Conservation (phyloP, 2,888 invertebrate genomes). For the Cephus pygmeus region DNA sequence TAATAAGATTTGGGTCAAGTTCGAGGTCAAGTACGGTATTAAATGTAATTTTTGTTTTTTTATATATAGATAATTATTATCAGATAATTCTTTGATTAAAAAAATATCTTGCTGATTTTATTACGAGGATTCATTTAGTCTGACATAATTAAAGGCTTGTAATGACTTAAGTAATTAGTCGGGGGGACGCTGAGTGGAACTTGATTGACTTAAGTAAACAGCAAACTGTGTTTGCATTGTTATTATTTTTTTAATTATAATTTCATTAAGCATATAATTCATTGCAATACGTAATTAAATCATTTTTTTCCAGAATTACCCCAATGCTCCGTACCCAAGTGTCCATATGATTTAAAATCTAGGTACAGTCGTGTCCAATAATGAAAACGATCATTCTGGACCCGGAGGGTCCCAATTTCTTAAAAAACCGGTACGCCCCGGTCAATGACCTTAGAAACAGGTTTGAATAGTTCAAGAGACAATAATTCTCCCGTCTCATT, state of each 20-base stretch:
- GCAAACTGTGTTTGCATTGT: fast-evolving
- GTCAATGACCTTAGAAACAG: neutral
- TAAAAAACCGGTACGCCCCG: neutral
- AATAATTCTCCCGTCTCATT: neutral
- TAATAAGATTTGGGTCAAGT: neutral
- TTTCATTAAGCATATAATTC: too few species aligned
- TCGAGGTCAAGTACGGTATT: neutral
- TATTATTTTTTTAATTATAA: too few species aligned
- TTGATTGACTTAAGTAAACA: neutral
- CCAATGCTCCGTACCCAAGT: neutral
- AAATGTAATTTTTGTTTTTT: neutral
- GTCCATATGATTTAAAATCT: neutral
- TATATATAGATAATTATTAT: too few species aligned
- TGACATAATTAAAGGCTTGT: too few species aligned
- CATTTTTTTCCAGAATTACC: neutral
- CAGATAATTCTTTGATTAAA: too few species aligned
- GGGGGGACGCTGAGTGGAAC: too few species aligned
- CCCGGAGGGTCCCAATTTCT: neutral
- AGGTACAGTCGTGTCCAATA: neutral
- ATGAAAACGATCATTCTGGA: neutral
- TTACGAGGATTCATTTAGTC: too few species aligned
- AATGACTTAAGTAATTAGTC: too few species aligned
- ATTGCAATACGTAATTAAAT: too few species aligned
- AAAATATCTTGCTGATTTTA: too few species aligned
- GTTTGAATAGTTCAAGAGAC: neutral